These are phyloP conservation scores for Lanius collurio DNA, from an alignment of 2,113 vertebrate genomes.

Conservation along the genomic window DNA sequence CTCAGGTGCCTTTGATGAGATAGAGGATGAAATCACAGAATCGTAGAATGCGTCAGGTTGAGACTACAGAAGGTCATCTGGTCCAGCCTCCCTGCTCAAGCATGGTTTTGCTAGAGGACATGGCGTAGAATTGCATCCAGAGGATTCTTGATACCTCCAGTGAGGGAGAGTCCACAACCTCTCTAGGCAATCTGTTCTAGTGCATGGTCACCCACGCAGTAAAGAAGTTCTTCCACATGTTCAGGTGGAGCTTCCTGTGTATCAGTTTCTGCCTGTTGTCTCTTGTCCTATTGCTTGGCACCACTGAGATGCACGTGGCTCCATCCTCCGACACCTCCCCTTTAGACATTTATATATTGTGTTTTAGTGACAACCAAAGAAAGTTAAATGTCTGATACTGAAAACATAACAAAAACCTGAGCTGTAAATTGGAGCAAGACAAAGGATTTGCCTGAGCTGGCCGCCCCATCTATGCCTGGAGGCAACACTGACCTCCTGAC, in stretches of 20 bases:
- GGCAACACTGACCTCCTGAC: no score
- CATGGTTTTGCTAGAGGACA: neutral
- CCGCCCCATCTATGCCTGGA: rapidly evolving
- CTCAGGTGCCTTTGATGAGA: neutral
- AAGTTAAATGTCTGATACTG: neutral
- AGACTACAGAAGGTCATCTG: no score
- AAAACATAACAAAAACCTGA: neutral
- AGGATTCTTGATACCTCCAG: neutral
- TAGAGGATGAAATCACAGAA: neutral
- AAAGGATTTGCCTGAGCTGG: neutral
- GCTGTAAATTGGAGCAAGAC: neutral
- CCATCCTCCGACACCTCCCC: neutral
- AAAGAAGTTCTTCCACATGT: neutral
- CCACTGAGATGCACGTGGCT: neutral
- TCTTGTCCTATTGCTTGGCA: neutral
- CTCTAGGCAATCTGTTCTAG: neutral
- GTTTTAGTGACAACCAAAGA: neutral
- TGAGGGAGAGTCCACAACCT: neutral
- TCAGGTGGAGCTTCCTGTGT: neutral
- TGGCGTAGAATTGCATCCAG: neutral
- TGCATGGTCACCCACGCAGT: neutral
- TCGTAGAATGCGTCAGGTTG: neutral
- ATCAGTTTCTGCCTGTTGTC: neutral
- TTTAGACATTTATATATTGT: neutral
- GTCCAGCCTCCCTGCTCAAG: neutral